A percentile compares a stretch with the other conserved stretches of the same genome.
phyloP scores from a whole-genome alignment of 2,888 invertebrate genomes.

The Mesopsocus fuscifrons region DNA sequence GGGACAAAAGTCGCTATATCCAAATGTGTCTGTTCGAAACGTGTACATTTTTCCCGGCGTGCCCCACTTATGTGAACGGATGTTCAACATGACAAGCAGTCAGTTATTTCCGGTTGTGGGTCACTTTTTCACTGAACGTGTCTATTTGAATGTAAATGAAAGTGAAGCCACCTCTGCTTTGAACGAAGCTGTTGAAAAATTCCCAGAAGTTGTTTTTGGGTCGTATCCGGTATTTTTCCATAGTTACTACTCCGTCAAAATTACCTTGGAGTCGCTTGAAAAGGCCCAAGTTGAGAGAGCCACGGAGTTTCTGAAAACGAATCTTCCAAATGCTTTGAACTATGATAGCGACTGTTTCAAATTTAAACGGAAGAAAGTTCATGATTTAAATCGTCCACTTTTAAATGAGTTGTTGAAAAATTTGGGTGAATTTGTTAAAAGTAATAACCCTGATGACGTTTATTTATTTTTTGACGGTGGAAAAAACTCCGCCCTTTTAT shows the following conservation, averaged over 20 bases:
- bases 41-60: slow-evolving; percentile 54
- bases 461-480: slow-evolving; percentile 7
- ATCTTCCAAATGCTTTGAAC: not conserved
- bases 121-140: slow-evolving; percentile 25
- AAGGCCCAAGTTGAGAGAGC: slow-evolving; percentile 23
- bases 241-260: slow-evolving; percentile 29
- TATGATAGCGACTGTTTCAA: slow-evolving; percentile 4
- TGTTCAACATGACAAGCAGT: slow-evolving; percentile 23
- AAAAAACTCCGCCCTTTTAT: slow-evolving; percentile 3
- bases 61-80: slow-evolving; percentile 31
- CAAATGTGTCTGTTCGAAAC: slow-evolving; percentile 33
- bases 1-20: slow-evolving; percentile 23
- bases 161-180: slow-evolving; percentile 26
- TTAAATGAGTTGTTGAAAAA: not conserved
- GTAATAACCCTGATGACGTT: not conserved
- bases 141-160: slow-evolving; percentile 29
- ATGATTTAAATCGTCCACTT: too few species aligned
- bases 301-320: slow-evolving; percentile 23
- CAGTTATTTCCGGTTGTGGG: slow-evolving; percentile 24
- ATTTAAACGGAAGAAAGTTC: not conserved
- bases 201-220: slow-evolving; percentile 30
- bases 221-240: slow-evolving; percentile 30
- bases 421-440: not conserved
- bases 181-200: slow-evolving; percentile 25
- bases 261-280: slow-evolving; percentile 30